Evolutionary conservation across 2,888 invertebrate species (phyloP).

Genomic region (Pristionchus entomophagus): DNA sequence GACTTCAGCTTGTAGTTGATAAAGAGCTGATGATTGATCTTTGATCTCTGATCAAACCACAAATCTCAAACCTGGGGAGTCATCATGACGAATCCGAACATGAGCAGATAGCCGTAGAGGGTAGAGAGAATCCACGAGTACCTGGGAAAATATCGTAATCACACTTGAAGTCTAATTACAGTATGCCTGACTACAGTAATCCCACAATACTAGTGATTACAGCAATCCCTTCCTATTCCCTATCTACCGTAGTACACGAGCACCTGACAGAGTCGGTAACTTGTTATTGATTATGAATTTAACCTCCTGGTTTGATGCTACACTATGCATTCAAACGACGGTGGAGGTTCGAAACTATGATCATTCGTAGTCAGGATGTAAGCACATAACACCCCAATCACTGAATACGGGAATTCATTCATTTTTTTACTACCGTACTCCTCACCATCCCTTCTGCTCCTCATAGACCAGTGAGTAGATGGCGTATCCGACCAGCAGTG

Average conservation of each 20-base stretch:
- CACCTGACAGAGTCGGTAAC: too few species aligned
- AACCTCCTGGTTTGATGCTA: too few species aligned
- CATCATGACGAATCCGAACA: constrained; percentile 99
- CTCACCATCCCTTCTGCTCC: constrained; percentile 92
- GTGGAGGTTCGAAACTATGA: too few species aligned
- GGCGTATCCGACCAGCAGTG: constrained; percentile 91
- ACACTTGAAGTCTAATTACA: background rate
- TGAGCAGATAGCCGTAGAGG: constrained; percentile 96
- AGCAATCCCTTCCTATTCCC: background rate
- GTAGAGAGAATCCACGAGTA: constrained; percentile 96
- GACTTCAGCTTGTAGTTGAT: constrained; percentile 99
- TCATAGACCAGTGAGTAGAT: constrained; percentile 93
- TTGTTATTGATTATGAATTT: too few species aligned
- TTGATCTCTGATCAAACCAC: background rate
- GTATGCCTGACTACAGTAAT: background rate
- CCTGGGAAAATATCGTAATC: constrained; percentile 80
- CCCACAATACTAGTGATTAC: background rate
- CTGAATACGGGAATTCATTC: background rate
- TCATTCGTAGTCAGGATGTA: too few species aligned
- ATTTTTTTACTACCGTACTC: background rate
- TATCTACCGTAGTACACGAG: background rate
- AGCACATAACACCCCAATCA: background rate
- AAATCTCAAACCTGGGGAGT: constrained; percentile 86
- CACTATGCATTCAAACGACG: too few species aligned
- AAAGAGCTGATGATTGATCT: constrained; percentile 81